A percentile compares a stretch with the other conserved stretches of the same genome.
phyloP scores from a whole-genome alignment of 2,113 vertebrate species.

The Kryptolebias marmoratus region DNA sequence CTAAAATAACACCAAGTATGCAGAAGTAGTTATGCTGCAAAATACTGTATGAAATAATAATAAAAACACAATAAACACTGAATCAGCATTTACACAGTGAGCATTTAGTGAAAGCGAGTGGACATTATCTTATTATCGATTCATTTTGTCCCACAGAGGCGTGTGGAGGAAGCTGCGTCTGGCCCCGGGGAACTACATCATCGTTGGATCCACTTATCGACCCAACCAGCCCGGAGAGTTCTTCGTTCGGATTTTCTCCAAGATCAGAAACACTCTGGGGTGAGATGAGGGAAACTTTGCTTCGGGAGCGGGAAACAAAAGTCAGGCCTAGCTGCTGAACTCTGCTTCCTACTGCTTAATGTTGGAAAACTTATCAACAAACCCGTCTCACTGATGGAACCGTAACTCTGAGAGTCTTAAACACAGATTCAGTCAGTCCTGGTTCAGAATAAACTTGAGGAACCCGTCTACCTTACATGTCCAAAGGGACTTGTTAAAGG shows the following conservation, averaged over 20 bases:
- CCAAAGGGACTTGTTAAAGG: too few species aligned
- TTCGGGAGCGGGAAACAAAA: neutral
- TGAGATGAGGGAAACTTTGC: constrained; percentile 35
- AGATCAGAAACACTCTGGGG: constrained; percentile 80
- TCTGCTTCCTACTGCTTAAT: neutral
- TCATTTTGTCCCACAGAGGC: constrained; percentile 55
- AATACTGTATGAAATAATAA: too few species aligned
- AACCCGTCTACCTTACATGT: too few species aligned
- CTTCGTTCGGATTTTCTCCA: constrained; percentile 82
- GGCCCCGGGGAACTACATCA: constrained; percentile 78
- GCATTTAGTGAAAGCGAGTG: neutral
- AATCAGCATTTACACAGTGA: too few species aligned
- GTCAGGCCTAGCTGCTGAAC: too few species aligned
- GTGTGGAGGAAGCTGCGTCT: constrained; percentile 78
- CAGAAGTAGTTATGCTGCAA: too few species aligned
- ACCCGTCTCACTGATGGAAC: too few species aligned
- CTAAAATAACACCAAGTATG: too few species aligned
- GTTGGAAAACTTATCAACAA: too few species aligned
- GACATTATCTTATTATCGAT: neutral
- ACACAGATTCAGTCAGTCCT: neutral
- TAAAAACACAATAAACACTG: too few species aligned
- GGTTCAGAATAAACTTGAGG: neutral
- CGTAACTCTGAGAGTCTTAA: too few species aligned
- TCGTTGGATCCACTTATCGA: constrained; percentile 76
- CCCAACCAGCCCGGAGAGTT: constrained; percentile 80